Base-by-base conservation (phyloP, 2,113 vertebrate species). In the Clinocottus analis region DNA sequence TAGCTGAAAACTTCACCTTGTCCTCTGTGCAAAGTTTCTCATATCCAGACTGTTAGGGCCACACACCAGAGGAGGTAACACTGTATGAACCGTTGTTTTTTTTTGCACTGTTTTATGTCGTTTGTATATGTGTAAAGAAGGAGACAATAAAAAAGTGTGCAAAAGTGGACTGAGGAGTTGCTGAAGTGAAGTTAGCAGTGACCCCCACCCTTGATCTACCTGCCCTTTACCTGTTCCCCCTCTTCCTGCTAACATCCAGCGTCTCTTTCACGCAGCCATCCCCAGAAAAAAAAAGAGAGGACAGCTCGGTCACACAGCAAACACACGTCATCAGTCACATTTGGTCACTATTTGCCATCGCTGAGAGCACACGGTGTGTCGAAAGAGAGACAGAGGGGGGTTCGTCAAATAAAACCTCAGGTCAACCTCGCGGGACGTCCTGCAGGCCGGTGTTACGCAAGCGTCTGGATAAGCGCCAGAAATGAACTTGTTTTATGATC, bases 401-500 rank as follows among this genome's bases (percentile, higher is more conserved):
- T 55, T 78, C 39, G 49, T 41, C 13, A 23, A 61, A 49, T 70
- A 47, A 12, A n/a, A 47, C 49, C 3, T 25, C 33, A 33, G n/a
- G 61, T 75, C 77, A 83, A 55, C 56, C 39, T n/a, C 39, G 27
- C 29, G 21, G 19, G n/a, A 27, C 70, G 83, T 65, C 69, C 47
- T 17, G 3, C 67, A 76, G 51, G 84, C 35, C 80, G 65, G 23
- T 41, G 16, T 88, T 92, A 75, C 9, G 29, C 49, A 90, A 80
- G 29, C 27, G 37, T 35, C 13, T 49, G 12, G 4, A 74, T 61
- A 81, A n/a, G 53, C 33, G 14, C 64, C 16, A 10, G 7, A 29
- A 37, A 60, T 12, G 43, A 14, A 65, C 25, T 39, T 60, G 65
- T 63, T 80, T 82, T 80, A 29, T 84, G 45, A 66, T 2, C 66